Percentiles rank a stretch among this genome's conserved stretches.
phyloP scores from a whole-genome alignment of 2,888 invertebrate genomes.

The Dicyrtomina minuta region DNA sequence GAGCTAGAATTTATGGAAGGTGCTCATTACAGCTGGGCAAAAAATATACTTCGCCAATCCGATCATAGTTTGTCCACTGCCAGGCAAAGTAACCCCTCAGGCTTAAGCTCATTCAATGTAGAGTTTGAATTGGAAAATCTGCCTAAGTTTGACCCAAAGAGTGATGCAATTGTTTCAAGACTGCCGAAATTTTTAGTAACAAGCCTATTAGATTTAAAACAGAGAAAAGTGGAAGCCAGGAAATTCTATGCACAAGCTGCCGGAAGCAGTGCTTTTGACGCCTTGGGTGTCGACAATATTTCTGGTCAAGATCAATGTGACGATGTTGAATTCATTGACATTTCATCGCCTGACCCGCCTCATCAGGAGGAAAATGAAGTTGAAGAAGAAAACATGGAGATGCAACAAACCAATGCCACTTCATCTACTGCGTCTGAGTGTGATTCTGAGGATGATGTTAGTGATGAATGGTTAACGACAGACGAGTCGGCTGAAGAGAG shows the following conservation, averaged over 20 bases:
- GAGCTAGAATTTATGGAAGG: no score
- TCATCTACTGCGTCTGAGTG: neutral
- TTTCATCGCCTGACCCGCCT: no score
- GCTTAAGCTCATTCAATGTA: no score
- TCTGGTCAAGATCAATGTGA: no score
- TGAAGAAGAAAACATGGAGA: neutral
- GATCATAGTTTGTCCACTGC: no score
- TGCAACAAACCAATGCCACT: neutral
- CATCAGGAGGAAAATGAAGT: neutral
- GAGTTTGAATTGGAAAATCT: neutral
- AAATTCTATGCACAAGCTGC: no score
- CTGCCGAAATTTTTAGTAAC: neutral
- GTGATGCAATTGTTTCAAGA: neutral
- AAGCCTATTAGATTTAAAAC: neutral
- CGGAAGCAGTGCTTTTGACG: no score
- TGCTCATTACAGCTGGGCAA: no score
- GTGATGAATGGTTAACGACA: neutral
- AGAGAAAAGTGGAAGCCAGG: neutral
- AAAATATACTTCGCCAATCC: no score
- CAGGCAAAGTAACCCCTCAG: no score
- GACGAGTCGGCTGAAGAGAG: neutral
- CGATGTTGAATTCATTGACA: no score
- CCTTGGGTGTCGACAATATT: no score
- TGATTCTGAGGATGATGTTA: neutral
- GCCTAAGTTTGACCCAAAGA: constrained; percentile 12